A percentile compares a stretch with the other conserved stretches of the same genome.
These are phyloP conservation scores for Hippoglossus stenolepis DNA, from an alignment of 2,113 vertebrate genomes.

Conservation along the genomic window DNA sequence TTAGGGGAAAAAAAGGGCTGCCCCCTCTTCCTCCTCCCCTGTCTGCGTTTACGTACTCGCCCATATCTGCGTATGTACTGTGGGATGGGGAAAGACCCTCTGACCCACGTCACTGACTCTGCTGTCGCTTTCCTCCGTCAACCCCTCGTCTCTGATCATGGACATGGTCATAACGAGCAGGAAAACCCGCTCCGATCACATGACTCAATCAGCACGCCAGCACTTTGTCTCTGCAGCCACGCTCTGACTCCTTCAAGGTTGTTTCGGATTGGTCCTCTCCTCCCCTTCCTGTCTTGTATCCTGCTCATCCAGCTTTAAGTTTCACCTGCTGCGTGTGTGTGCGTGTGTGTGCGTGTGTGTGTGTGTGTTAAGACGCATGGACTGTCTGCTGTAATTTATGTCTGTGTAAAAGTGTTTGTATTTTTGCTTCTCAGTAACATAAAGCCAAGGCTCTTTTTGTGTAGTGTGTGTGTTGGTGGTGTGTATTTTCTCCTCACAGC, in stretches of 20 bases:
- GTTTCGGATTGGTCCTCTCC: background rate
- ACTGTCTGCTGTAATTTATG: constrained; percentile 43
- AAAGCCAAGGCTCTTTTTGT: constrained; percentile 56
- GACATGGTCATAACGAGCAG: constrained; percentile 16
- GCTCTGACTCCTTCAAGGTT: constrained; percentile 12
- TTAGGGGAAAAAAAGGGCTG: constrained; percentile 76
- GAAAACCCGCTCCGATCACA: constrained; percentile 45
- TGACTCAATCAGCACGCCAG: constrained; percentile 80
- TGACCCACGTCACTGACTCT: constrained; percentile 42
- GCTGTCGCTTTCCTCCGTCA: constrained; percentile 7
- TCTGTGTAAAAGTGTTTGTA: constrained; percentile 40
- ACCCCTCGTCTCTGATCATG: background rate
- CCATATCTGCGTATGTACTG: constrained; percentile 21
- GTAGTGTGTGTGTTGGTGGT: constrained; percentile 3
- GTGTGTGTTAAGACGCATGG: constrained; percentile 4
- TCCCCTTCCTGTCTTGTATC: constrained; percentile 12
- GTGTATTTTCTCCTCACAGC: constrained; percentile 34
- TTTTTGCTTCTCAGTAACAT: constrained; percentile 64
- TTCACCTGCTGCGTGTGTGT: constrained; percentile 1
- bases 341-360: background rate
- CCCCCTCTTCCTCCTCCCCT: constrained; percentile 44
- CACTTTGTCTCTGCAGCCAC: constrained; percentile 80
- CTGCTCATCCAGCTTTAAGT: constrained; percentile 62
- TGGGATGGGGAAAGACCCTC: constrained; percentile 42
- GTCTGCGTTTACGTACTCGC: background rate